phyloP scores from a whole-genome alignment of 2,888 invertebrate species.

The Xestoiulus laeticollis region DNA sequence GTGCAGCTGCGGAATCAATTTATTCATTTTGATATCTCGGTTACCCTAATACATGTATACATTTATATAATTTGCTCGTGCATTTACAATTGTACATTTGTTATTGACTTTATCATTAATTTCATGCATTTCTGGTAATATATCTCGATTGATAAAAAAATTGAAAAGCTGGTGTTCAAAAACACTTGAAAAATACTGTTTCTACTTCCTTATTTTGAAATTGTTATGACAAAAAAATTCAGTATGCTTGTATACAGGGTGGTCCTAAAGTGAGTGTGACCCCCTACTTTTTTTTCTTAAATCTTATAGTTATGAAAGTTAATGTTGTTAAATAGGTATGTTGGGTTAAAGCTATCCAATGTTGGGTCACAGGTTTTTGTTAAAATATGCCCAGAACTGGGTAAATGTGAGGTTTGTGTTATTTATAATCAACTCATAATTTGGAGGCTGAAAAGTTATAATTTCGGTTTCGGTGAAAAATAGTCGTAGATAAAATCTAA shows the following conservation, averaged over 20 bases:
- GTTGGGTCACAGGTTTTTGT: too few species aligned
- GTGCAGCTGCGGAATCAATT: neutral
- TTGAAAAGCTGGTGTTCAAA: neutral
- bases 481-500: too few species aligned
- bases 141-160: neutral
- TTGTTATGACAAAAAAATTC: neutral
- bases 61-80: neutral
- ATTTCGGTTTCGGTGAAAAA: too few species aligned
- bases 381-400: too few species aligned
- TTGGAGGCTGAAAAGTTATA: too few species aligned
- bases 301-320: too few species aligned
- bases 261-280: too few species aligned
- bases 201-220: neutral
- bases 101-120: neutral
- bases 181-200: neutral
- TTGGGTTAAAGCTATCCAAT: too few species aligned
- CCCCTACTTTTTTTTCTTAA: too few species aligned
- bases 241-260: neutral
- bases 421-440: too few species aligned
- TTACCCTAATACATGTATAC: neutral
- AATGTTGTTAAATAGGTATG: too few species aligned
- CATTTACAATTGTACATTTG: neutral
- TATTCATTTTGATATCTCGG: neutral
- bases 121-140: neutral
- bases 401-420: too few species aligned